A percentile compares a stretch with the other conserved stretches of the same genome.
Evolutionary conservation across 2,113 vertebrate species (phyloP).

Genomic region (Trachemys scripta): DNA sequence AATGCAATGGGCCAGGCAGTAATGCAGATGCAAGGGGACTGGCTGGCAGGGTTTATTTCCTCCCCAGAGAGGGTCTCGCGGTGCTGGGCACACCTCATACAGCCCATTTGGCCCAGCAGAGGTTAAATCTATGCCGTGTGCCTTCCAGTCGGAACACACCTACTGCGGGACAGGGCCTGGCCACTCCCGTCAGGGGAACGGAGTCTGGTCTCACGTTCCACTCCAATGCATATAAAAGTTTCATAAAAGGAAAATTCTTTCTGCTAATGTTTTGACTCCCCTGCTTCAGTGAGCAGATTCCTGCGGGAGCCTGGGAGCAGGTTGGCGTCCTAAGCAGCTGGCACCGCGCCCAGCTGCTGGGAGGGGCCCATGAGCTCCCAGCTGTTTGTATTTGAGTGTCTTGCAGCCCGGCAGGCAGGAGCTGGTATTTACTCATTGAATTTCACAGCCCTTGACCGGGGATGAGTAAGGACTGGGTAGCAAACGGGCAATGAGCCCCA

Average conservation of each 20-base stretch:
- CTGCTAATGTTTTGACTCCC: neutral
- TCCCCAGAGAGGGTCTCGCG: neutral
- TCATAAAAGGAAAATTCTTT: constrained; percentile 47
- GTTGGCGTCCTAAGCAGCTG: constrained; percentile 6
- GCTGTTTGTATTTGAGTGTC: constrained; percentile 43
- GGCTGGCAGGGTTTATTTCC: neutral
- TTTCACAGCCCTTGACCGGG: constrained; percentile 53
- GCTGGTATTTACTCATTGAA: constrained; percentile 81
- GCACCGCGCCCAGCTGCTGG: neutral
- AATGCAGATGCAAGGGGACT: fast-evolving
- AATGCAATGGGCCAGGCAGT: fast-evolving
- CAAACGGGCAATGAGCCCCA: neutral
- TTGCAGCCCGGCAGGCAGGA: constrained; percentile 21
- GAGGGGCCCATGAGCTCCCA: neutral
- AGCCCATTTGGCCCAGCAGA: neutral
- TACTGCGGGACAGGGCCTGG: neutral
- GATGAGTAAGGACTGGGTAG: neutral
- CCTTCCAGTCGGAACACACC: neutral
- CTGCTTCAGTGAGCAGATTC: constrained; percentile 37
- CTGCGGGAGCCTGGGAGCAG: constrained; percentile 21
- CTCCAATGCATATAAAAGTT: neutral
- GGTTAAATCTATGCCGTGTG: fast-evolving
- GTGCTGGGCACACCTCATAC: fast-evolving
- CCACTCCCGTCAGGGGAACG: neutral
- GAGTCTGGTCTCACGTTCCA: neutral